Conservation (phyloP, 2,113 vertebrate genomes). For the Podarcis raffonei region DNA sequence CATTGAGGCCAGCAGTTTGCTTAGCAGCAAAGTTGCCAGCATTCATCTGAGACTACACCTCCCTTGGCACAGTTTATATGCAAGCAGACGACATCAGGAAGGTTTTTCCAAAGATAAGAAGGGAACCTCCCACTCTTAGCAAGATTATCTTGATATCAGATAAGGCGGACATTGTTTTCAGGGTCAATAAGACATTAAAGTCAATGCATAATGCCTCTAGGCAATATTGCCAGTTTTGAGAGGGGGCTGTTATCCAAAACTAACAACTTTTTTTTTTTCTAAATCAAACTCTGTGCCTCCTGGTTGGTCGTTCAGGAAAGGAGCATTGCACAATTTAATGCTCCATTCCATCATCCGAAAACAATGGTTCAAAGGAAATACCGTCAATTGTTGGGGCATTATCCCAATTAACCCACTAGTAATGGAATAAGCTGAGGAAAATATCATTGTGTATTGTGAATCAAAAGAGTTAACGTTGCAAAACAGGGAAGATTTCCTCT, state of each 20-base stretch:
- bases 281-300: not conserved
- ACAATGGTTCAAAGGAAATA: not conserved
- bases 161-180: not conserved
- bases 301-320: not conserved
- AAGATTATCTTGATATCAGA: not conserved
- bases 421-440: not conserved
- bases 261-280: not conserved
- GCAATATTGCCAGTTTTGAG: not conserved
- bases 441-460: not conserved
- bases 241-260: not conserved
- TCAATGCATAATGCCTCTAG: not conserved
- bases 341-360: not conserved
- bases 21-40: not conserved
- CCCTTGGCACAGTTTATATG: not conserved
- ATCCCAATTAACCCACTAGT: not conserved
- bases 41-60: not conserved
- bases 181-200: not conserved
- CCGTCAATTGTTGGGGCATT: not conserved
- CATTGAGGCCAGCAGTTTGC: not conserved
- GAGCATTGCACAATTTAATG: not conserved
- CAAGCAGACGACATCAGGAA: not conserved
- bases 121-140: not conserved
- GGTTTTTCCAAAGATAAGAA: not conserved
- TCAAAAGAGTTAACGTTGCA: not conserved
- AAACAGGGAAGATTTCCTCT: not conserved